Percentiles rank a stretch among this genome's conserved stretches.
These are phyloP conservation scores for Equus quagga DNA, from an alignment of 2,113 vertebrate genomes.

Conservation along the genomic window DNA sequence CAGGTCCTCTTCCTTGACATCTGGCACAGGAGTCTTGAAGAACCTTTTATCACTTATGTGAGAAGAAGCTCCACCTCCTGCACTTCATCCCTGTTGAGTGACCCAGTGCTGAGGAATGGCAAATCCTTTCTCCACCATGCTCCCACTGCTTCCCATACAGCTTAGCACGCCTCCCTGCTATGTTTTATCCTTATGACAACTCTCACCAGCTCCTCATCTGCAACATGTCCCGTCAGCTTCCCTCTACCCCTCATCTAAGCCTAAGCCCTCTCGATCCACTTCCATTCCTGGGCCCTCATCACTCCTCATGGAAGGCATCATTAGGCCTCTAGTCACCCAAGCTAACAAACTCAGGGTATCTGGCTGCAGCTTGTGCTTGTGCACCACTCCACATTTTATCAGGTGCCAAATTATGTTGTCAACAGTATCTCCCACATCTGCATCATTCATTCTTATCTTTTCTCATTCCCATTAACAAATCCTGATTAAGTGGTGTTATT, in stretches of 20 bases:
- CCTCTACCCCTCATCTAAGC: neutral
- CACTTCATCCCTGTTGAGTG: neutral
- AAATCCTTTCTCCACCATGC: neutral
- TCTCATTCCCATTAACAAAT: neutral
- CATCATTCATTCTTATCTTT: neutral
- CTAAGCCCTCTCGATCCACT: too few species aligned
- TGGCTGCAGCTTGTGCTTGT: neutral
- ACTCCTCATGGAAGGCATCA: neutral
- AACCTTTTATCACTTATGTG: neutral
- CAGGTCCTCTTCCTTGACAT: neutral
- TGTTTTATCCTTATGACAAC: accelerated
- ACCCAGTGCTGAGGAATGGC: neutral
- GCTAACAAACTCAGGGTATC: neutral
- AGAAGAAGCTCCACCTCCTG: neutral
- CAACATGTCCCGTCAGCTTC: neutral
- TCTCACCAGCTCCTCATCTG: too few species aligned
- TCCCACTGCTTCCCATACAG: too few species aligned
- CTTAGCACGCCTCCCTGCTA: too few species aligned
- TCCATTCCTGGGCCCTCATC: neutral
- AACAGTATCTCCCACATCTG: neutral
- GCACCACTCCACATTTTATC: neutral
- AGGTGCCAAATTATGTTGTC: neutral
- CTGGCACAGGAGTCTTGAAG: neutral
- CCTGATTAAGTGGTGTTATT: neutral
- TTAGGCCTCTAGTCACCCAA: neutral